These are phyloP conservation scores for Sycobia sp. DNA, from an alignment of 1,140 invertebrate species.

Conservation along the genomic window DNA sequence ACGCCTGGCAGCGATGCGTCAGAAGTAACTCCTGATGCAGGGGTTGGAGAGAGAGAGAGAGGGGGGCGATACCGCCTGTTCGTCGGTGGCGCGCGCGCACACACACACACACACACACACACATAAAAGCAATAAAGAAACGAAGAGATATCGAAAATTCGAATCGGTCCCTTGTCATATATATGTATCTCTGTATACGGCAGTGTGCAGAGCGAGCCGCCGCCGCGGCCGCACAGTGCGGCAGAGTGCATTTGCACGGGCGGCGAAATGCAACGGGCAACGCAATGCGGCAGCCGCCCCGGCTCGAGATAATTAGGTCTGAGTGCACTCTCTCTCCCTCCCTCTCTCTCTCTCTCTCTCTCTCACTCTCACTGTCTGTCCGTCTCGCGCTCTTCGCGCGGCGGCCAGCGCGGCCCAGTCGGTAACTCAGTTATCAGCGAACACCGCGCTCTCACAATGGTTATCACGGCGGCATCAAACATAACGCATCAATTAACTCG, in stretches of 20 bases:
- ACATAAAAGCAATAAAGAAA: conserved; percentile 4
- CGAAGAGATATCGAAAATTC: conserved; percentile 28
- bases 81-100: too few relatives aligned
- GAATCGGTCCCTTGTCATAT: background rate
- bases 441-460: conserved; percentile 57
- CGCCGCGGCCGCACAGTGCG: background rate
- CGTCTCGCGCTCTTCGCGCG: conserved; percentile 43
- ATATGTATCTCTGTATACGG: too few relatives aligned
- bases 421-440: conserved; percentile 64
- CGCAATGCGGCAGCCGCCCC: conserved; percentile 61
- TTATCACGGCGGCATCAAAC: conserved; percentile 64
- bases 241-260: conserved; percentile 32
- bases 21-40: too few relatives aligned
- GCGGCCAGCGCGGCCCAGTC: conserved; percentile 52
- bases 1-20: too few relatives aligned
- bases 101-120: too few relatives aligned
- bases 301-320: conserved; percentile 64
- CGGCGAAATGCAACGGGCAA: conserved; percentile 44
- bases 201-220: background rate
- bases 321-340: conserved; percentile 57
- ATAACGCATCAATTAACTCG: conserved; percentile 65
- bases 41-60: background rate
- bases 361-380: too few relatives aligned
- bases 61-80: background rate
- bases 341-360: conserved; percentile 1